phyloP scores from a whole-genome alignment of 2,888 invertebrate species.

The Linnaemya vulpina region DNA sequence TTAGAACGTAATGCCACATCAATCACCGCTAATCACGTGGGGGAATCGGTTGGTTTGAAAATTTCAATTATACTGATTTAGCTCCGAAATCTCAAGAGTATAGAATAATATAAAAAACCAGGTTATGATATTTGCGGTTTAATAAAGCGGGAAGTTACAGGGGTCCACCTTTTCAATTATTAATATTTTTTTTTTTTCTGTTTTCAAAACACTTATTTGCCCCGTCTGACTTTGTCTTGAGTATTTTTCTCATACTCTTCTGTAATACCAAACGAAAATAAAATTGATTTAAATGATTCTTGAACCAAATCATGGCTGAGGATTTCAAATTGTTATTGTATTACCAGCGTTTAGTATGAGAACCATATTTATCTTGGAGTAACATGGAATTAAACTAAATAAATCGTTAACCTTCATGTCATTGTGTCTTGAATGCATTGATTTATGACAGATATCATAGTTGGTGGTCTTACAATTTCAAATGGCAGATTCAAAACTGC shows the following conservation, averaged over 20 bases:
- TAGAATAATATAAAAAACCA: too few relatives aligned
- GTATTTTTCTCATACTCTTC: conserved; percentile 1
- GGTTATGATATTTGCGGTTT: too few relatives aligned
- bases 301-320: conserved; percentile 49
- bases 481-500: background rate
- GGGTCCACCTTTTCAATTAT: too few relatives aligned
- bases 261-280: background rate
- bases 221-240: background rate
- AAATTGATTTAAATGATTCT: conserved; percentile 14
- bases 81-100: too few relatives aligned
- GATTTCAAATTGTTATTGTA: conserved; percentile 56
- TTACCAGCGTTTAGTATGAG: conserved; percentile 18
- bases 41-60: too few relatives aligned
- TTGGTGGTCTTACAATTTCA: conserved; percentile 62
- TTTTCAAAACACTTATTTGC: background rate
- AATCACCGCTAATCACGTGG: too few relatives aligned
- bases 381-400: conserved; percentile 52
- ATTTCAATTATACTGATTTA: too few relatives aligned
- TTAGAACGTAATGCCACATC: too few relatives aligned
- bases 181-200: too few relatives aligned
- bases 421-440: conserved; percentile 65
- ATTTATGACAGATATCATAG: conserved; percentile 68
- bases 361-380: conserved; percentile 38
- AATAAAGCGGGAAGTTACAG: too few relatives aligned
- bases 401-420: conserved; percentile 68